Percentiles rank a stretch among this genome's conserved stretches.
These are phyloP conservation scores for Rynchops niger DNA, from an alignment of 2,113 vertebrate genomes.

Conservation along the genomic window DNA sequence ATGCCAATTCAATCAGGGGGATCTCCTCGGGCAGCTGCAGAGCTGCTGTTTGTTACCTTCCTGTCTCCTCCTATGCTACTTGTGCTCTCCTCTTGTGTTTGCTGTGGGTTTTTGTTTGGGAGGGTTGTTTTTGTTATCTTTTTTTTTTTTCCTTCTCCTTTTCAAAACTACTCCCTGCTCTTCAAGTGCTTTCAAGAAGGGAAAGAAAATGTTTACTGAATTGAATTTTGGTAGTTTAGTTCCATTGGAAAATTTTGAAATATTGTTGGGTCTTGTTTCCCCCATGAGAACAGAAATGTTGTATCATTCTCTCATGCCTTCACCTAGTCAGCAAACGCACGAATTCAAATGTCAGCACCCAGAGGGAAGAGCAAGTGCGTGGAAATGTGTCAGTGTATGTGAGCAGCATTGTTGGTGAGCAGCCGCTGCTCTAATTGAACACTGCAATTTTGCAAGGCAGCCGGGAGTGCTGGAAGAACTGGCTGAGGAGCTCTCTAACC, in stretches of 20 bases:
- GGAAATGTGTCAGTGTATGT: background rate
- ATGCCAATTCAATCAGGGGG: background rate
- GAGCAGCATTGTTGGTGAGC: background rate
- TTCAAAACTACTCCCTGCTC: background rate
- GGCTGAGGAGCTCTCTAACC: background rate
- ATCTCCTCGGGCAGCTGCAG: background rate
- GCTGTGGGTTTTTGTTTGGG: background rate
- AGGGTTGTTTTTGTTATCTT: background rate
- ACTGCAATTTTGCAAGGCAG: background rate
- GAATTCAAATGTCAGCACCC: background rate
- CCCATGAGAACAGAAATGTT: background rate
- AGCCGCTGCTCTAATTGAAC: background rate
- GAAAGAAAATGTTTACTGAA: background rate
- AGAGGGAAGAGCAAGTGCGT: background rate
- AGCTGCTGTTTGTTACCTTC: background rate
- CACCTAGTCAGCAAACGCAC: background rate
- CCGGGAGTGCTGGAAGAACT: background rate
- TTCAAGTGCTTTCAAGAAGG: background rate
- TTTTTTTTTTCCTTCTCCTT: background rate
- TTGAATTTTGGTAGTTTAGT: background rate
- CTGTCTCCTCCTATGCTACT: background rate
- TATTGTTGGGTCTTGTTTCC: background rate
- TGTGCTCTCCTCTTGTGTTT: background rate
- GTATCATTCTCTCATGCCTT: background rate
- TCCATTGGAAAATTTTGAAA: background rate